Evolutionary conservation across 2,797 vertebrate genomes (phyloP).

Genomic region (Cyprinella venusta): DNA sequence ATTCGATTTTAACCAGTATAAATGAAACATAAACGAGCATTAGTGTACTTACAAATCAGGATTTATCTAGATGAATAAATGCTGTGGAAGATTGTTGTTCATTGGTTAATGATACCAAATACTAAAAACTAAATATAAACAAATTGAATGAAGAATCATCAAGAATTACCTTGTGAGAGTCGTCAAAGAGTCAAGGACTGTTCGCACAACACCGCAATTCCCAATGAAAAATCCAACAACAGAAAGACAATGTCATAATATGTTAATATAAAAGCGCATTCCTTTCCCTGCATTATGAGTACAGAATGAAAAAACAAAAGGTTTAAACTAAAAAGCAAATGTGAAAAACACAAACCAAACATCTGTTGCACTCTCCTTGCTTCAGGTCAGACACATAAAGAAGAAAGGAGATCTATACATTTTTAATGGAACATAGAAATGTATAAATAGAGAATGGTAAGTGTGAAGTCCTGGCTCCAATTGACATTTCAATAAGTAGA

Average conservation of each 20-base stretch:
- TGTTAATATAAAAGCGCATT: background rate
- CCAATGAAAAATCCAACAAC: background rate
- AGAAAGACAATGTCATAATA: background rate
- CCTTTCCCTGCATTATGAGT: background rate
- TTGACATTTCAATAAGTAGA: slow-evolving; percentile 99
- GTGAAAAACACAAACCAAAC: slow-evolving; percentile 10
- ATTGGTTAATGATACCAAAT: background rate
- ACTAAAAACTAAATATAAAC: background rate
- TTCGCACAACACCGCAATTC: background rate
- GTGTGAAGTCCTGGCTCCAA: slow-evolving; percentile 88
- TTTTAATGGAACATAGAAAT: slow-evolving; percentile 67
- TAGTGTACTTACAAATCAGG: background rate
- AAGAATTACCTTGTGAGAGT: background rate
- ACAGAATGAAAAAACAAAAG: background rate
- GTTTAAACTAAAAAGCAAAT: background rate
- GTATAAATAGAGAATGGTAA: slow-evolving; percentile 73
- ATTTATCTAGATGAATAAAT: background rate
- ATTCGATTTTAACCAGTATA: background rate
- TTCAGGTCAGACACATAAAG: slow-evolving; percentile 26
- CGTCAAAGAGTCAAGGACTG: background rate
- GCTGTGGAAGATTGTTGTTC: background rate
- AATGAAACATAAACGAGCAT: background rate
- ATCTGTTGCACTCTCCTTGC: slow-evolving; percentile 38
- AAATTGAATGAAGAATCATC: background rate
- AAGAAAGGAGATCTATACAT: slow-evolving; percentile 51